These are phyloP conservation scores for Centropus unirufus DNA, from an alignment of 2,113 vertebrate genomes.

Conservation along the genomic window DNA sequence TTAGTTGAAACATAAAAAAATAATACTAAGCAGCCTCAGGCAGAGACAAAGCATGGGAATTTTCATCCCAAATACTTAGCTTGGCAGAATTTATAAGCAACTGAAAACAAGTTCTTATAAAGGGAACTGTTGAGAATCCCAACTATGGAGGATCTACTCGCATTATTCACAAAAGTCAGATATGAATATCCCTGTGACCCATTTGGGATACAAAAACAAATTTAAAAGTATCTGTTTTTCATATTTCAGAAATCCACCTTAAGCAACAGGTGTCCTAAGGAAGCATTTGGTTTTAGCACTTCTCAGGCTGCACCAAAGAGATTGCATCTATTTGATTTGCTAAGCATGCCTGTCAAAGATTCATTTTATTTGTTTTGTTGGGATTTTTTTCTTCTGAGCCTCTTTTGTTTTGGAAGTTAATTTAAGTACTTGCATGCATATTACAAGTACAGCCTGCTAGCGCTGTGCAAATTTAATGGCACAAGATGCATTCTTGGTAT, in stretches of 20 bases:
- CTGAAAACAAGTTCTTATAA: background rate
- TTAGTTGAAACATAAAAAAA: conserved; percentile 17
- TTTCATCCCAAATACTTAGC: conserved; percentile 38
- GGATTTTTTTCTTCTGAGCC: background rate
- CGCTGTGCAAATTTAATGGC: background rate
- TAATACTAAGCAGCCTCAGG: conserved; percentile 33
- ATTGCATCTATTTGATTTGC: background rate
- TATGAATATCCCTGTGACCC: background rate
- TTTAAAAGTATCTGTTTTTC: background rate
- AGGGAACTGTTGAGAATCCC: background rate
- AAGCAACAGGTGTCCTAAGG: background rate
- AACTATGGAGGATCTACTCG: background rate
- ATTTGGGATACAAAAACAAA: background rate
- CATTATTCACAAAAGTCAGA: background rate
- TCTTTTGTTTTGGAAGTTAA: background rate
- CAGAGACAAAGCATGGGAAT: conserved; percentile 19
- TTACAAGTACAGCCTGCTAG: background rate
- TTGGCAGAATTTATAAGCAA: conserved; percentile 22
- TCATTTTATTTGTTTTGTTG: background rate
- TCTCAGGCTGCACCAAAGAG: background rate
- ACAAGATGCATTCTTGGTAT: background rate
- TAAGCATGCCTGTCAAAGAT: background rate
- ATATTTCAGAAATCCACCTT: background rate
- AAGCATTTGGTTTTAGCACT: background rate
- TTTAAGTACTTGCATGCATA: background rate